Evolutionary conservation across 2,888 invertebrate genomes (phyloP).

Genomic region (Hirtodrosophila histrioides): DNA sequence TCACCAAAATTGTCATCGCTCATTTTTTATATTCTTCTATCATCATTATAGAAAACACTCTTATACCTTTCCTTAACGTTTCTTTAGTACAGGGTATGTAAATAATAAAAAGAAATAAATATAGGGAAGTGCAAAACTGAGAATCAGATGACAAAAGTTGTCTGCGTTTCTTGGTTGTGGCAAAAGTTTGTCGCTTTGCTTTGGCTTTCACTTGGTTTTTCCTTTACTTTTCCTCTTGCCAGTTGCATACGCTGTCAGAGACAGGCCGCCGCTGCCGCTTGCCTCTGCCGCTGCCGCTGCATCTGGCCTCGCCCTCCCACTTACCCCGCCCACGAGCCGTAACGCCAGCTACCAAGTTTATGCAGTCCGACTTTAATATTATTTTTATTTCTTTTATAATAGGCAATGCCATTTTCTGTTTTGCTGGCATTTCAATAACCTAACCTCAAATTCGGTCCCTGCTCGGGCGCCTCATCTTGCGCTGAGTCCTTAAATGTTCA

Average conservation of each 20-base stretch:
- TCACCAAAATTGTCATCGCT: too few species aligned
- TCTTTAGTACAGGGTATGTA: constrained; percentile 16
- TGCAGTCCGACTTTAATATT: constrained; percentile 24
- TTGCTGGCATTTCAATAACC: background rate
- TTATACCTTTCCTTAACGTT: too few species aligned
- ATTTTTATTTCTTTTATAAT: background rate
- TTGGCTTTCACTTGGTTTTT: constrained; percentile 31
- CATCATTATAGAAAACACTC: too few species aligned
- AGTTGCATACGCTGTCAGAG: constrained; percentile 36
- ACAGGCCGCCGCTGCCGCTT: constrained; percentile 1
- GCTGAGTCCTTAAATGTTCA: too few species aligned
- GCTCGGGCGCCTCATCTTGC: too few species aligned
- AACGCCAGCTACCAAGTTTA: constrained; percentile 13
- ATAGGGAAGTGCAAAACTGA: constrained; percentile 53
- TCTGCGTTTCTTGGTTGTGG: constrained; percentile 59
- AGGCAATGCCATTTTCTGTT: too few species aligned
- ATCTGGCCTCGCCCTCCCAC: constrained; percentile 22
- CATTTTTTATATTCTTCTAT: too few species aligned
- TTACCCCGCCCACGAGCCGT: constrained; percentile 6
- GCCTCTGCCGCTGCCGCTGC: background rate
- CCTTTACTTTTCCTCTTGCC: background rate
- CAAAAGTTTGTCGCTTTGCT: constrained; percentile 66
- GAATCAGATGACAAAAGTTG: constrained; percentile 75
- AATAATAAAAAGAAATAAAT: constrained; percentile 1
- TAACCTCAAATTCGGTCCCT: background rate